Base-by-base conservation (phyloP, 2,888 invertebrate species). In the Sycophila texana region DNA sequence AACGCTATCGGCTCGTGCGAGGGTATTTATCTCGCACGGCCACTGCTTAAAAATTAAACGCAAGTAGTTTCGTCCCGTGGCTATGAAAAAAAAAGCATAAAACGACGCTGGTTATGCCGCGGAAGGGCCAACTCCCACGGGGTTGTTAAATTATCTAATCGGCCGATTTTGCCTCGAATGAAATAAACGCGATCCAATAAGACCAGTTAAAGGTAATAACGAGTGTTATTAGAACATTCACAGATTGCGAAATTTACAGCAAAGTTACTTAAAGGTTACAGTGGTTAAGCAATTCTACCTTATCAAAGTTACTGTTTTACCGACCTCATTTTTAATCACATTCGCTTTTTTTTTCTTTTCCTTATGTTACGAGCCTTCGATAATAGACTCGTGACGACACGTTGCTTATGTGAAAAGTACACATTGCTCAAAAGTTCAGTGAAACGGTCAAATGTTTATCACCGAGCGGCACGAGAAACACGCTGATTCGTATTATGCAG, bases 191-290 rank as follows among this genome's bases (percentile, higher is more conserved):
- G 39, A 39, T 39, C 39, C 39, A 39, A 39, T 39, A 39, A 39
- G 39, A 39, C 39, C 39, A 39, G 39, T 39, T 39, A 39, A 26
- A n/a, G 20, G 18, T 55, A 65, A 47, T 61, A 51, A 61, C 10
- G 60, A 51, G 39, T 16, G 26, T 79, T 80, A 81, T 82, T 77
- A 80, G 79, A 26, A 81, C 75, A 79, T 78, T 80, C 78, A 76
- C 68, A 7, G 58, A 30, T 68, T 14, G 26, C 39, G 74, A 79
- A 79, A 60, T 70, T 39, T 71, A 71, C 71, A 72, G 61, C 51
- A 61, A 70, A 18, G 61, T 57, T 26, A 71, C 26, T 51, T 7
- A 22, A 0, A 13, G 16, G 39, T 39, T 39, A 72, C n/a, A 26
- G 20, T 49, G 1, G 4, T 5, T 51, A 10, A 58, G n/a, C 18